These are phyloP conservation scores for Engystomops pustulosus DNA, from an alignment of 2,113 vertebrate genomes.

Conservation along the genomic window DNA sequence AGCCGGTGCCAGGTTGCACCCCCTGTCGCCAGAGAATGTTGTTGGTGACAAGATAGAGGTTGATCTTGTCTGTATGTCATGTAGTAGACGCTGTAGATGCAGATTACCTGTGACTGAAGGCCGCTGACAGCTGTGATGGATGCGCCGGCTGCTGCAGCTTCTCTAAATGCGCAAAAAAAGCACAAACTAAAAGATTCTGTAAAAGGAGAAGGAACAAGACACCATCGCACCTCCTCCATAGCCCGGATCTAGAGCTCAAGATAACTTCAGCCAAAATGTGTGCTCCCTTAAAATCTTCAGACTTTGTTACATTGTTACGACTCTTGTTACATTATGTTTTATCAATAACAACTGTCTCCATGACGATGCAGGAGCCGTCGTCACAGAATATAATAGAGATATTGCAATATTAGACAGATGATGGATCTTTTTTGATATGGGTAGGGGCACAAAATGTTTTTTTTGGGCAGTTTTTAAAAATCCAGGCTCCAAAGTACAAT, in stretches of 20 bases:
- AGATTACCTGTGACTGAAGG: constrained; percentile 3
- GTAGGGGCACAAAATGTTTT: too few species aligned
- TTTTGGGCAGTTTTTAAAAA: too few species aligned
- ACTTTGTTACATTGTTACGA: too few species aligned
- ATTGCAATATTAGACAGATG: too few species aligned
- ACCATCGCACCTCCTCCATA: background rate
- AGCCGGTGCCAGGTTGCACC: background rate
- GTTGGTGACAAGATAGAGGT: background rate
- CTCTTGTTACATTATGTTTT: background rate
- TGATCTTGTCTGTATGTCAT: constrained; percentile 1
- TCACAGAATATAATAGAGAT: too few species aligned
- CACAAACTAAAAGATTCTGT: background rate
- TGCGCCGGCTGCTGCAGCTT: background rate
- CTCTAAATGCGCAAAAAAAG: background rate
- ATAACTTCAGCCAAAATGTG: background rate
- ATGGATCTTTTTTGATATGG: too few species aligned
- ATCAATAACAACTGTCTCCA: too few species aligned
- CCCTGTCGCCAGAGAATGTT: background rate
- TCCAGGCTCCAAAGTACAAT: too few species aligned
- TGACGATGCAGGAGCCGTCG: too few species aligned
- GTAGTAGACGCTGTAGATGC: background rate
- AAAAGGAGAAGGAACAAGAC: background rate
- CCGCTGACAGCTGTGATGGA: background rate
- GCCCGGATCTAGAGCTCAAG: background rate
- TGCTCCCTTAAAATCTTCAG: background rate